Evolutionary conservation across 2,888 invertebrate genomes (phyloP).

Genomic region (Polietes domitor): DNA sequence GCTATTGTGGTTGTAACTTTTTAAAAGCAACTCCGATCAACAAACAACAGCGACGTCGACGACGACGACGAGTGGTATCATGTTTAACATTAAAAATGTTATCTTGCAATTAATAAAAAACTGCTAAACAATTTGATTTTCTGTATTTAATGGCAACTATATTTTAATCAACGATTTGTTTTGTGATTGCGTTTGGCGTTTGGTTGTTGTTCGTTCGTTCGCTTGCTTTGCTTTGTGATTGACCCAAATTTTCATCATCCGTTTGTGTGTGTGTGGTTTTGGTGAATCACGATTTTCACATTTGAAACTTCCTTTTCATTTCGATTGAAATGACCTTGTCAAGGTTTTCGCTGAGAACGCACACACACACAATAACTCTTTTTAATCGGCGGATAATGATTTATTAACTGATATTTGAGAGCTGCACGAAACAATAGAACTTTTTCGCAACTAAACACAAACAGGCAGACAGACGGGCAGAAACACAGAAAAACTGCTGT

Average conservation of each 20-base stretch:
- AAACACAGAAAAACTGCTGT: not conserved
- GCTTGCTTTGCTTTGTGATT: slow-evolving; percentile 7
- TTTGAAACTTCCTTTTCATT: slow-evolving; percentile 28
- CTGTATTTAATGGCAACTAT: slow-evolving; percentile 1
- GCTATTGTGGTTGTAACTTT: too few species aligned
- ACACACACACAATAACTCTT: not conserved
- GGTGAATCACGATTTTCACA: slow-evolving; percentile 31
- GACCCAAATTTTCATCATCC: slow-evolving; percentile 19
- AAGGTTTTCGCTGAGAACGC: slow-evolving; percentile 7
- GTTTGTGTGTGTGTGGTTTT: not conserved
- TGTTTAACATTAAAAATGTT: slow-evolving; percentile 10
- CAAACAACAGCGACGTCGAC: too few species aligned
- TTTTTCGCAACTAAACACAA: not conserved
- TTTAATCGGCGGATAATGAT: slow-evolving; percentile 1
- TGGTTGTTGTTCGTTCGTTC: too few species aligned
- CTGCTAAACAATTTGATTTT: slow-evolving; percentile 14
- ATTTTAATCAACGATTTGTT: slow-evolving; percentile 16
- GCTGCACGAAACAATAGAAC: slow-evolving; percentile 29
- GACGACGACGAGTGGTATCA: not conserved
- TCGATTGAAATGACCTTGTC: slow-evolving; percentile 21
- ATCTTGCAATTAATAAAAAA: slow-evolving; percentile 16
- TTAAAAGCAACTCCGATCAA: too few species aligned
- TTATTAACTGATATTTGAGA: slow-evolving; percentile 20
- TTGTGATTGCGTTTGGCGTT: not conserved
- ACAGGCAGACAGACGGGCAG: not conserved